These are phyloP conservation scores for Ditylenchus weischeri DNA, from an alignment of 2,888 invertebrate species.

Conservation along the genomic window DNA sequence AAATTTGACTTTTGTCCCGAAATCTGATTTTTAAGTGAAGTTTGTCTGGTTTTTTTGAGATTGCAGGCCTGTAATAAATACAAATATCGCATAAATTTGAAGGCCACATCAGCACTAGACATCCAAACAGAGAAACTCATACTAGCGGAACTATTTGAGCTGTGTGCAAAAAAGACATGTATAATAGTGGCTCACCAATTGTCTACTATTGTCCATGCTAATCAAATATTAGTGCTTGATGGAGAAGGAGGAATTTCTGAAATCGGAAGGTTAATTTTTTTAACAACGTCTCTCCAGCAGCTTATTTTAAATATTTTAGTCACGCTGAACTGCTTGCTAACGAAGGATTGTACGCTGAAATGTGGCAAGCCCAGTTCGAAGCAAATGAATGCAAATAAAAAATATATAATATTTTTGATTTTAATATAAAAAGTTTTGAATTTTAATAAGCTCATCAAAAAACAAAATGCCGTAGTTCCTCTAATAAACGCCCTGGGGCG, in stretches of 20 bases:
- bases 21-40: no score
- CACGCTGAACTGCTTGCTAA: slow-evolving; percentile 71
- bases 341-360: slow-evolving; percentile 77
- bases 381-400: no score
- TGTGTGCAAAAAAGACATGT: slow-evolving; percentile 32
- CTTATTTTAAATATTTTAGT: slow-evolving; percentile 61
- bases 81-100: no score
- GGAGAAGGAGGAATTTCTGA: slow-evolving; percentile 25
- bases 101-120: slow-evolving; percentile 39
- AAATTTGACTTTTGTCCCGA: no score
- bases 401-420: no score
- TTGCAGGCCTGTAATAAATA: no score
- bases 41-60: no score
- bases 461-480: no score
- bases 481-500: no score
- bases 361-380: slow-evolving; percentile 71
- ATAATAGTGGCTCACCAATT: slow-evolving; percentile 23
- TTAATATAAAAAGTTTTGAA: no score
- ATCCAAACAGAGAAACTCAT: slow-evolving; percentile 34
- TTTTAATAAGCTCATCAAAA: no score
- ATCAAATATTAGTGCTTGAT: slow-evolving; percentile 31
- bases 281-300: not conserved
- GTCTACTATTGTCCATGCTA: slow-evolving; percentile 34
- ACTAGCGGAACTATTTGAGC: slow-evolving; percentile 27
- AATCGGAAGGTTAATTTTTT: slow-evolving; percentile 64